Evolutionary conservation across 2,113 vertebrate species (phyloP), one percentile per base, ranked within the genome.

Genomic region (Choloepus hoffmanni): DNA sequence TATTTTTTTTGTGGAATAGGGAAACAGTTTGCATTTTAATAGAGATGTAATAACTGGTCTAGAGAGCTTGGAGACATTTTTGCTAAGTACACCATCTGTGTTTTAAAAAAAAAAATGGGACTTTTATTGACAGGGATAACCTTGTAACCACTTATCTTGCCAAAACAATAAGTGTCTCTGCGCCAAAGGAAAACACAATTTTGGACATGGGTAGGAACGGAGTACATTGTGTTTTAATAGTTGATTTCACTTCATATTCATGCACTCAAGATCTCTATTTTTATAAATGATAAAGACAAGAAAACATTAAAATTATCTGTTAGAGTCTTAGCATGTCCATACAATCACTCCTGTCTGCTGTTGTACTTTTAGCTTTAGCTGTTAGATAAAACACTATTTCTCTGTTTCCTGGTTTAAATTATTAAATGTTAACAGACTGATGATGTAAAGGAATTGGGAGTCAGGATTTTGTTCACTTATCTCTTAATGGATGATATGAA

Each of bases 401-500:
- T 92, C 76, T 53, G 0, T 55, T 36, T 92, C 92, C 70, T 83
- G 11, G 8, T 79, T 79, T 94, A 93, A 95, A 87, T 72, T 65
- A 87, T 89, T 94, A 96, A 95, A 58, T 94, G 93, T 97, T 95
- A 96, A 5, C 33, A 85, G 36, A 86, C n/a, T 72, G 60, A 79
- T 58, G 84, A 94, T 73, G 90, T 90, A 92, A 96, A 72, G 3
- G 33, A 92, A 93, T 87, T 82, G 26, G 62, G 78, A 97, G 40
- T 67, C 15, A 92, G 72, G 11, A 18, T 77, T 98, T 98, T 95
- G 40, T 97, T 97, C 58, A 95, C 40, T 62, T n/a, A 36, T 92
- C 78, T 15, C 28, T 89, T 95, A 55, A 81, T 62, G 21, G 48
- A 96, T 85, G 55, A 93, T 96, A 89, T 63, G 68, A 92, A 93